Evolutionary conservation across 92 coral and sea anemone species (phyloP), one percentile per base, ranked within the genome.

Genomic region (Hydrozoanthus gracilis): DNA sequence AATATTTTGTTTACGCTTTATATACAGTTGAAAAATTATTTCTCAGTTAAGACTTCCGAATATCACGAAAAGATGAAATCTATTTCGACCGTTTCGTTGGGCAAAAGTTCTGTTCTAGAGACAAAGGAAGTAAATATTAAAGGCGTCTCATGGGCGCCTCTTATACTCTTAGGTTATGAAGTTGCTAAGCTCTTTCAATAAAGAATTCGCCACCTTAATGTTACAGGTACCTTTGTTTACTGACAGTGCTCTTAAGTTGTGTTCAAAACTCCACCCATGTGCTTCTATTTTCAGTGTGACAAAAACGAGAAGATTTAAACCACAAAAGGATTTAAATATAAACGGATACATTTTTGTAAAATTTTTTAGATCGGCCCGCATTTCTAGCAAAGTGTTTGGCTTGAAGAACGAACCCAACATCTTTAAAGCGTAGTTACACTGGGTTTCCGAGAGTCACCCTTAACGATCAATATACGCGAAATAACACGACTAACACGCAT

Each of bases 201-300:
- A 20, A 20, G 14, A 54, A 49, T 80, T 66, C 61, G 64, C 39
- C 76, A 11, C 69, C 69, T 9, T 27, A 16, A 8, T 80, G 62
- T 48, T 58, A 20, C 85, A 64, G 73, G 85, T 80, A 80, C 17
- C 45, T 47, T 50, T 65, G 73, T 80, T 65, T 80, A 9, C 16
- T 46, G 6, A 62, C 16, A 47, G 55, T 55, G 16, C 4, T 80
- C 48, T 46, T 39, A 65, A n/a, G 64, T 65, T 80, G 47, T 64
- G 60, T 66, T 64, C 74, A 45, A 51, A 27, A 64, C 18, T 65
- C 56, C 73, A 65, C 85, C 85, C 74, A 18, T 52, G 44, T 4
- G 85, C 4, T 80, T 80, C 18, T 9, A 44, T 47, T 17, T 51
- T 20, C 55, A 4, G 6, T 20, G 5, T 51, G 47, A 51, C 64